These are phyloP conservation scores for Antechinus flavipes DNA, from an alignment of 2,113 vertebrate genomes.

Conservation along the genomic window DNA sequence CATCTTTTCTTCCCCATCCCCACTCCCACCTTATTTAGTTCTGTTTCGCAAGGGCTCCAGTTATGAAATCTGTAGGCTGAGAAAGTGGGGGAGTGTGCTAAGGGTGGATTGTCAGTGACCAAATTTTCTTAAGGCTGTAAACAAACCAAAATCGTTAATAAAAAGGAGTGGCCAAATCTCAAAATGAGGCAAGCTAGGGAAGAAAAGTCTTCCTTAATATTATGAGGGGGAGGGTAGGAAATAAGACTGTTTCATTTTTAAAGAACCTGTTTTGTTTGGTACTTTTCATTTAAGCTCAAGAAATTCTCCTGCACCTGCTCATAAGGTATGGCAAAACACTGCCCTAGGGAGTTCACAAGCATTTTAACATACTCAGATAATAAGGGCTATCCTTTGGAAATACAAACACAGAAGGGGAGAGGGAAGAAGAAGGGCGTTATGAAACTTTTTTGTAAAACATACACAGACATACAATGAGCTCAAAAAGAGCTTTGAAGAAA, in stretches of 20 bases:
- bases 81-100: conserved; percentile 74
- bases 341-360: conserved; percentile 1
- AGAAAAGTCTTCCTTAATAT: neutral
- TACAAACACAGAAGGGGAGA: neutral
- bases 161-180: conserved; percentile 75
- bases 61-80: conserved; percentile 85
- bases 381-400: conserved; percentile 26
- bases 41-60: conserved; percentile 82
- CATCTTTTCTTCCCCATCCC: neutral
- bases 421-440: neutral
- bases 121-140: conserved; percentile 83
- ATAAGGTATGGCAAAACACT: conserved; percentile 39
- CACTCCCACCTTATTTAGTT: conserved; percentile 72
- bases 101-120: conserved; percentile 80
- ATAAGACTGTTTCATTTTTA: conserved; percentile 42
- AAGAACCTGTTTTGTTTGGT: conserved; percentile 25
- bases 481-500: conserved; percentile 49
- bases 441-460: neutral
- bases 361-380: conserved; percentile 48
- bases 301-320: conserved; percentile 79
- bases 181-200: conserved; percentile 51
- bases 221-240: conserved; percentile 17
- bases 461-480: conserved; percentile 54
- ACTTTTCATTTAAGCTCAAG: conserved; percentile 52
- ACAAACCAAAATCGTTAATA: conserved; percentile 82